phyloP scores from a whole-genome alignment of 2,797 vertebrate species.

The Alcedo quadribrachys region DNA sequence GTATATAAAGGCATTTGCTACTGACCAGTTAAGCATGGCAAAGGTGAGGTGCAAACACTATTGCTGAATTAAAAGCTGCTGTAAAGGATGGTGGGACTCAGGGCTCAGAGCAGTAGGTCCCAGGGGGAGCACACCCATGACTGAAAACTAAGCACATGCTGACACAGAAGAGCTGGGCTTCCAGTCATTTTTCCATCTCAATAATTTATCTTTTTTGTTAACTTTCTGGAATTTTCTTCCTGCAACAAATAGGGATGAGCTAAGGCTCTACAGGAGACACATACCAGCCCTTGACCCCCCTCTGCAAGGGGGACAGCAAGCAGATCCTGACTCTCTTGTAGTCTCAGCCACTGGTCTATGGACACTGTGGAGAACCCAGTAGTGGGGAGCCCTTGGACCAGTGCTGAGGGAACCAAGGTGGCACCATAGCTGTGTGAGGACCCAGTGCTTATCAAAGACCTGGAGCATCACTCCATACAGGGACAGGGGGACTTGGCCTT shows the following conservation, averaged over 20 bases:
- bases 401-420: neutral
- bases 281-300: accelerated
- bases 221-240: neutral
- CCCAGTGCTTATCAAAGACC: neutral
- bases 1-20: neutral
- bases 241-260: neutral
- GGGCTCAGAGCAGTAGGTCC: neutral
- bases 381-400: neutral
- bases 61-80: neutral
- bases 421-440: neutral
- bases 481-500: neutral
- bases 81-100: neutral
- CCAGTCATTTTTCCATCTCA: neutral
- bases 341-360: neutral
- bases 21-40: neutral
- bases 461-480: neutral
- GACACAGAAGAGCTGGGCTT: neutral
- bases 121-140: neutral
- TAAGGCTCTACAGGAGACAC: neutral
- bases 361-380: neutral
- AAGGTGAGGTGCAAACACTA: neutral
- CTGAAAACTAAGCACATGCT: neutral
- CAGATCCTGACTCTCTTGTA: accelerated
- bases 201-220: neutral
- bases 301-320: neutral